Evolutionary conservation across 2,888 invertebrate genomes (phyloP).

Genomic region (Ctena decussata): DNA sequence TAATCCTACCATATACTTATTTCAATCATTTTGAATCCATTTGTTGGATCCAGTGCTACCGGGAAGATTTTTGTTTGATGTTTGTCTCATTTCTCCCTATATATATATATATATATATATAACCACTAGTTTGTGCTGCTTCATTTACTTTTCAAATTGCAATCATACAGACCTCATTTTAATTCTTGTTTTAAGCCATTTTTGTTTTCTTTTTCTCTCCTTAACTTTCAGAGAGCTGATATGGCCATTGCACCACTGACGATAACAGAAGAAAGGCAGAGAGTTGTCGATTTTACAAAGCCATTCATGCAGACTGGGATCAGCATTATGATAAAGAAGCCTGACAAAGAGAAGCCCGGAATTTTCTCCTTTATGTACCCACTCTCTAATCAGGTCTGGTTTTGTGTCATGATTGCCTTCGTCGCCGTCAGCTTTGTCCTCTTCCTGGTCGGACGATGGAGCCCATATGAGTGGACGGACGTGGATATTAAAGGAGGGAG

Average conservation of each 20-base stretch:
- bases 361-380: constrained; percentile 99
- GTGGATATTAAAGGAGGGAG: constrained; percentile 60
- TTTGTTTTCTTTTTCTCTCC: not conserved
- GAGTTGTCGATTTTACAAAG: constrained; percentile 98
- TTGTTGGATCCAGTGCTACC: too few relatives aligned
- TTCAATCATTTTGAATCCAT: too few relatives aligned
- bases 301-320: constrained; percentile 99
- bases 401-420: constrained; percentile 94
- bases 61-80: too few relatives aligned
- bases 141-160: too few relatives aligned
- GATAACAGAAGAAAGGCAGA: constrained; percentile 96
- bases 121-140: too few relatives aligned
- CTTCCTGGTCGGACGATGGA: constrained; percentile 98
- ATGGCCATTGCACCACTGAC: constrained; percentile 98
- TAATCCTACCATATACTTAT: too few relatives aligned
- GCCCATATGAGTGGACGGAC: constrained; percentile 96
- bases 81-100: too few relatives aligned
- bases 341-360: constrained; percentile 96
- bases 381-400: constrained; percentile 96
- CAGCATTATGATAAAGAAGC: constrained; percentile 97
- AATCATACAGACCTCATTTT: too few relatives aligned
- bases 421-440: constrained; percentile 98
- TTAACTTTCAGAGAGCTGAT: constrained; percentile 92
- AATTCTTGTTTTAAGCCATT: not conserved
- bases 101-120: too few relatives aligned